Conservation (phyloP, 2,113 vertebrate species). For the Peromyscus polionotus region DNA sequence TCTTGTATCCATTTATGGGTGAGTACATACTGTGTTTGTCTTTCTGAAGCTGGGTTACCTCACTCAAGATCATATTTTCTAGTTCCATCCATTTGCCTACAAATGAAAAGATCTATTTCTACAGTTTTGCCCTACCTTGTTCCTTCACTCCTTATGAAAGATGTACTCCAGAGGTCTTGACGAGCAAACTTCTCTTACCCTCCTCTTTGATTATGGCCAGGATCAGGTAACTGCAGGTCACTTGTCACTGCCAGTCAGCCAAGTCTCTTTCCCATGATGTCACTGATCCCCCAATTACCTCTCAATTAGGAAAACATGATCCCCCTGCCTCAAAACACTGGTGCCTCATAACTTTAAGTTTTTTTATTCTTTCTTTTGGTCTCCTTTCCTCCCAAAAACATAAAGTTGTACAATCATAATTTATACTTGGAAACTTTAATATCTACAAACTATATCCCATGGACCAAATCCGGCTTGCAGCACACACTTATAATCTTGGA, state of each 20-base stretch:
- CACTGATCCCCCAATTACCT: rapidly evolving
- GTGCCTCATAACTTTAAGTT: neutral
- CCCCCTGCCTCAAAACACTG: neutral
- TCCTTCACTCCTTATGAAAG: neutral
- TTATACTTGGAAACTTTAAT: neutral
- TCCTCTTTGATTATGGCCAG: neutral
- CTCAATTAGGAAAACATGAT: neutral
- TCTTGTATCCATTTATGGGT: too few species aligned
- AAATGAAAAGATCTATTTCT: neutral
- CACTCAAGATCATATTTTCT: too few species aligned
- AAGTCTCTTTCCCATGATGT: neutral
- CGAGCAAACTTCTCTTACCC: neutral
- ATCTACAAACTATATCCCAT: neutral
- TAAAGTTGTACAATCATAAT: neutral
- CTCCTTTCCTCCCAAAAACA: neutral
- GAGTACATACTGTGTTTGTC: too few species aligned
- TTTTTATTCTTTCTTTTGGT: neutral
- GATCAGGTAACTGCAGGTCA: neutral
- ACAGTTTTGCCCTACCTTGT: rapidly evolving
- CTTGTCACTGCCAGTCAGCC: neutral
- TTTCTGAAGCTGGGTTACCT: too few species aligned
- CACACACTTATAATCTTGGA: neutral
- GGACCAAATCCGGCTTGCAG: neutral
- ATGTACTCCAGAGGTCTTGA: neutral
- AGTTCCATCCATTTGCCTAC: neutral